Evolutionary conservation across 2,113 vertebrate species (phyloP), one percentile per base, ranked within the genome.

Genomic region (Menura novaehollandiae): DNA sequence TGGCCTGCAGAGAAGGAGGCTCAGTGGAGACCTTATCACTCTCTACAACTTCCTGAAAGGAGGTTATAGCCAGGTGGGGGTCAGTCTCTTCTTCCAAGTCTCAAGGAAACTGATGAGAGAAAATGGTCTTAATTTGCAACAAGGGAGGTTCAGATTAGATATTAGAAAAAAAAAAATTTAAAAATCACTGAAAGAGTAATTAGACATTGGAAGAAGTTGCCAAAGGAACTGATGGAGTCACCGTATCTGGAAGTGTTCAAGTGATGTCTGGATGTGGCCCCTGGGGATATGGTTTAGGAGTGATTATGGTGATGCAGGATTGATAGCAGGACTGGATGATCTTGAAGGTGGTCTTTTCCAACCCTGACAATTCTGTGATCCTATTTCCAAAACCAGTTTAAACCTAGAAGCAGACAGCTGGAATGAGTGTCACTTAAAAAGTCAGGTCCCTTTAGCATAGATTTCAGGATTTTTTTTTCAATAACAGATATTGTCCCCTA

Each of bases 361-460:
- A 2, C 14, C 6, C 26, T 62, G n/a, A 47, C 16, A 14, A 41
- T 41, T 75, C n/a, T 41, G 17, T 0, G 0, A 75, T 41, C 33
- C 22, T 63, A 8, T 82, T 81, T 79, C n/a, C 37, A 60, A 60
- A 60, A 53, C 1, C 7, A 46, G 20, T 44, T 12, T 56, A 59
- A 79, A 46, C 33, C n/a, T 33, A n/a, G 27, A 79, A 75, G 23
- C 7, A 67, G 35, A 27, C 10, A 72, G 6, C 3, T 74, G 43
- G 33, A 71, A 78, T 52, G 14, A 39, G 6, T 20, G 18, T 75
- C 11, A 21, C 17, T 33, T 44, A 22, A 74, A 49, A 88, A 35
- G 7, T 62, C 44, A 53, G 9, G 1, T 73, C 32, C 5, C 18
- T 88, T 75, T 71, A 35, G 6, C 26, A 66, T 2, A 53, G 23